Conservation (phyloP, 2,113 vertebrate genomes). For the Eudyptes chrysolophus region DNA sequence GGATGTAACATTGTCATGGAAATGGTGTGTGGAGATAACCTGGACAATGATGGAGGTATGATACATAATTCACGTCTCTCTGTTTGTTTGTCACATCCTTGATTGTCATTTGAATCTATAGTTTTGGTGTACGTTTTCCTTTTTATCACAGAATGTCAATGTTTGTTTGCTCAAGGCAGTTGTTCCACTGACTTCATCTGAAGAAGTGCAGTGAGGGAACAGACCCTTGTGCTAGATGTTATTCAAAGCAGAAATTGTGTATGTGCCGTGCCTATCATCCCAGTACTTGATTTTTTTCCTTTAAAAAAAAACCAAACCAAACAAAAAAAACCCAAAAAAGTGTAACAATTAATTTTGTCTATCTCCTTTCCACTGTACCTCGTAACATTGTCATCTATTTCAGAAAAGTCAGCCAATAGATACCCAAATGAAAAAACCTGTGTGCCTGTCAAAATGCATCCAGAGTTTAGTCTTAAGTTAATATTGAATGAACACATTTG, state of each 20-base stretch:
- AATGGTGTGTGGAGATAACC: slow-evolving; percentile 93
- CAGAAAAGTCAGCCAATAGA: background rate
- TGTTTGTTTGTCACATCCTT: background rate
- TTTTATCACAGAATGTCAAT: slow-evolving; percentile 16
- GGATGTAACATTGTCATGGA: slow-evolving; percentile 98
- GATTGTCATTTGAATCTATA: background rate
- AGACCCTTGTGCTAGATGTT: background rate
- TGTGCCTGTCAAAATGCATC: background rate
- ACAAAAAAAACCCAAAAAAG: no score
- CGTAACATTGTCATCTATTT: background rate
- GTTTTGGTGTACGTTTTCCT: background rate
- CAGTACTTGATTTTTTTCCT: background rate
- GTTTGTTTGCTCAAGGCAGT: background rate
- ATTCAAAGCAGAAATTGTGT: background rate
- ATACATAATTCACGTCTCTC: slow-evolving; percentile 4
- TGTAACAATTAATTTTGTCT: background rate
- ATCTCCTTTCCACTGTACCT: background rate
- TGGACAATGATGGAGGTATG: slow-evolving; percentile 96
- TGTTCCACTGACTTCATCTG: background rate
- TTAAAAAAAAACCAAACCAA: background rate
- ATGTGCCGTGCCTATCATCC: background rate
- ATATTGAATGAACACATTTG: background rate
- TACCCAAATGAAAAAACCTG: background rate
- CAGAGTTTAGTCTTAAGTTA: background rate
- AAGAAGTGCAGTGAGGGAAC: background rate